These are phyloP conservation scores for Drosophila kambysellisi DNA, from an alignment of 2,888 invertebrate species.

Conservation along the genomic window DNA sequence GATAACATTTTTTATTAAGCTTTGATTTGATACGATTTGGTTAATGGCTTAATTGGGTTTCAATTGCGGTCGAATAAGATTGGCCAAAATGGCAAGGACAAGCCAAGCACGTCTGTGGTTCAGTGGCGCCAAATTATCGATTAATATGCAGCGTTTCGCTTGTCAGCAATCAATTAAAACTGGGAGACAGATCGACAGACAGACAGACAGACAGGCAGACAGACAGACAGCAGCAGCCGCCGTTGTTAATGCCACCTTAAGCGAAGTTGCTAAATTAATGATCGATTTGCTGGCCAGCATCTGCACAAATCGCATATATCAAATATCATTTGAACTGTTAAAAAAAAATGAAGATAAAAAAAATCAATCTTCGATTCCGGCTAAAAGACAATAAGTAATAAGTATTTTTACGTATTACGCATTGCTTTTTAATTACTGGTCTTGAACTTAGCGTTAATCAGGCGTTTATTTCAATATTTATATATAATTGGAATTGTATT, in stretches of 20 bases:
- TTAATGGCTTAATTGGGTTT: conserved; percentile 45
- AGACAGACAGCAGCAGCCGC: conserved; percentile 15
- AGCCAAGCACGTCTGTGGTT: conserved; percentile 40
- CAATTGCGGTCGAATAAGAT: conserved; percentile 53
- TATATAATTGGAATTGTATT: conserved; percentile 48
- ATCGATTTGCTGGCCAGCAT: conserved; percentile 30
- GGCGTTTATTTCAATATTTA: conserved; percentile 49
- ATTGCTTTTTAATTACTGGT: conserved; percentile 50
- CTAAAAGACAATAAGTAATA: conserved; percentile 21
- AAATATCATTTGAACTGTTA: conserved; percentile 38
- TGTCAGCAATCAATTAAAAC: conserved; percentile 66
- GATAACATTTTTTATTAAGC: conserved; percentile 35
- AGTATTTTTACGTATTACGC: conserved; percentile 38
- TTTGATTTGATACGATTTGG: conserved; percentile 20
- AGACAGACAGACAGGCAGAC: conserved; percentile 7
- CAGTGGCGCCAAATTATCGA: conserved; percentile 51
- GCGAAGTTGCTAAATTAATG: conserved; percentile 54
- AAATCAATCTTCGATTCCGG: conserved; percentile 38
- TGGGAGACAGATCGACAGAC: conserved; percentile 9
- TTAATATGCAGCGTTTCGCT: conserved; percentile 56
- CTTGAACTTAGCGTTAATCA: conserved; percentile 65
- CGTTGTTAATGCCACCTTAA: conserved; percentile 51
- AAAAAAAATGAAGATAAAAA: conserved; percentile 7
- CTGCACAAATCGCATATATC: conserved; percentile 19
- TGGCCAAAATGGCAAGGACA: conserved; percentile 60